Conservation (phyloP, 2,888 invertebrate species). For the Drosophila suboccidentalis region DNA sequence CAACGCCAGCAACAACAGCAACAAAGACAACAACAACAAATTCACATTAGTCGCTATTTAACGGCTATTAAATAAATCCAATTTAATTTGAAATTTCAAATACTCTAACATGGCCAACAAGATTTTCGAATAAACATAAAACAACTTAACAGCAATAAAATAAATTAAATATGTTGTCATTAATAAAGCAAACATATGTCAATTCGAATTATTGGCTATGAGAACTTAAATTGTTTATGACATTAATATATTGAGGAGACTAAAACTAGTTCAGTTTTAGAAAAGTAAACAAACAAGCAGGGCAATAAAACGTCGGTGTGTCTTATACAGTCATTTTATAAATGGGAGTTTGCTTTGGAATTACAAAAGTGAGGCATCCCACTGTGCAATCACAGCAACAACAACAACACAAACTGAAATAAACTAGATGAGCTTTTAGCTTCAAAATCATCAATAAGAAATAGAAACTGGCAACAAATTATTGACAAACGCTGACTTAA, state of each 20-base stretch:
- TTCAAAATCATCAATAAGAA: slow-evolving; percentile 39
- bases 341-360: not conserved
- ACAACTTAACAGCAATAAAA: not conserved
- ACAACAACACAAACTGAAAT: not conserved
- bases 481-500: slow-evolving; percentile 58
- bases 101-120: slow-evolving; percentile 35
- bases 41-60: slow-evolving; percentile 48
- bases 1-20: slow-evolving; percentile 46
- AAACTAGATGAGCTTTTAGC: slow-evolving; percentile 17
- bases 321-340: not conserved
- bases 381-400: slow-evolving; percentile 37
- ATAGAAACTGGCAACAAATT: slow-evolving; percentile 39
- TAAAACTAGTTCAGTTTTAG: not conserved
- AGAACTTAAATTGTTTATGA: slow-evolving; percentile 3
- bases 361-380: slow-evolving; percentile 40
- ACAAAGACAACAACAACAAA: slow-evolving; percentile 23
- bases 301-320: slow-evolving; percentile 13
- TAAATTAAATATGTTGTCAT: slow-evolving; percentile 14
- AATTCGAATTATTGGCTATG: slow-evolving; percentile 6
- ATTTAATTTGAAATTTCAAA: slow-evolving; percentile 29
- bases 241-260: not conserved
- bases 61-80: slow-evolving; percentile 50
- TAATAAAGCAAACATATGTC: slow-evolving; percentile 11
- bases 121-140: slow-evolving; percentile 7
- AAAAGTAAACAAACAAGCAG: slow-evolving; percentile 1